Evolutionary conservation across 2,888 invertebrate genomes (phyloP), one percentile per base, ranked within the genome.

Genomic region (Cataglyphis altisquamis): DNA sequence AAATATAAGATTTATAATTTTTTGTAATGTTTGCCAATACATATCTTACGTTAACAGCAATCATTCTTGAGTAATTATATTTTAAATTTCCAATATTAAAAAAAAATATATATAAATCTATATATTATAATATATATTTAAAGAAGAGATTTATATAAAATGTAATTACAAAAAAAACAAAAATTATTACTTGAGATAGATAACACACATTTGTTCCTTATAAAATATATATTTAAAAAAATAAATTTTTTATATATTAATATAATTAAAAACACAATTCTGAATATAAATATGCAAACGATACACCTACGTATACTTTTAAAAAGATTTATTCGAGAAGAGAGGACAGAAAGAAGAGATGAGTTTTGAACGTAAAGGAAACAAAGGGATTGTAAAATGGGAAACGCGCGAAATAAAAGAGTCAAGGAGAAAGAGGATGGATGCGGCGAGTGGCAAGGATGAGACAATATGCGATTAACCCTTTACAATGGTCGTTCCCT

Each of bases 401-500:
- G 48, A 4, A 4, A n/a, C 29, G 4, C 4, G 52, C 36, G 18
- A 77, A 77, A 77, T 68, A 55, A 55, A 68, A 39, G 25, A 5
- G 12, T 8, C 18, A 52, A 36, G 3, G 8, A 3, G 3, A 39
- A 32, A 77, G 18, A n/a, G 29, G 36, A 15, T 39, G 25, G 9
- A 32, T n/a, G n/a, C 12, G 32, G 25, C 21, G 8, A 12, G 18
- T 60, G 32, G 32, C 66, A 41, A 60, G 21, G 32, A 68, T 57
- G 21, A 45, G 57, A 60, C 73, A 60, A 72, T 78, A 60, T 60
- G 29, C 73, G 73, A 80, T 80, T 80, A 78, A 80, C 45, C n/a
- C 57, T 78, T 60, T 72, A 57, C 32, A 60, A 15, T 32, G 32
- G 21, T 45, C 18, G 45, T 72, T 21, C 32, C 78, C 45, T 60